Base-by-base conservation (phyloP, 2,113 vertebrate genomes). In the Peromyscus maniculatus region DNA sequence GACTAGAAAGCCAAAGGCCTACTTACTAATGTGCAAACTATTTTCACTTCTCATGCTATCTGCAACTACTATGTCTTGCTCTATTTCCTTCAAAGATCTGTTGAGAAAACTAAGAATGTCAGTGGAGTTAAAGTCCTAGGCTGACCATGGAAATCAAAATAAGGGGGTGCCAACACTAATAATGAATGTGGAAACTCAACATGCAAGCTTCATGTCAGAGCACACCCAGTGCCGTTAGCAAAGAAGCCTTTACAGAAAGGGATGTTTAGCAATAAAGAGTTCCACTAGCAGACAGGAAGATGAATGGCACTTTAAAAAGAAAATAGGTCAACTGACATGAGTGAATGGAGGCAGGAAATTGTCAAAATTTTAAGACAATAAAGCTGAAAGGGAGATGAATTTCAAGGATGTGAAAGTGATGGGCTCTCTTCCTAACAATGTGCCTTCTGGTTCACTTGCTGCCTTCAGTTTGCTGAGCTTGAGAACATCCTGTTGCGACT, bases 281-380 rank as follows among this genome's bases (percentile, higher is more conserved):
- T 33, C 43, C 31, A 46, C 31, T 46, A 52, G 36, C 8, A 78
- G 89, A 89, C 55, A 96, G 72, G 86, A 96, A 93, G 88, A 87
- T 94, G 72, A 86, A 87, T 55, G 79, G 36, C 12, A 13, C 78
- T 96, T 96, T 71, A 59, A 78, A 94, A 92, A 87, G 91, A 96
- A 97, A 98, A 94, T 36, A 92, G 84, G 89, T 87, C 95, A 89
- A 74, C 52, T 71, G 83, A 55, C 78, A 92, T 12, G 62, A 86
- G 77, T 87, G 67, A 86, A 66, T 33, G 59, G 95, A 96, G 82
- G 39, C 75, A 87, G 19, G 62, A 39, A 89, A 43, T 15, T 87
- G 55, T 78, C 88, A 12, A 59, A 71, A 55, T 57, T 88, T 95
- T 82, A 96, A 91, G 24, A 62, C 36, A 91, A 52, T 64, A 77